Percentiles rank a stretch among this genome's conserved stretches.
These are phyloP conservation scores for Drosophila repleta DNA, from an alignment of 1,140 invertebrate genomes.

Conservation along the genomic window DNA sequence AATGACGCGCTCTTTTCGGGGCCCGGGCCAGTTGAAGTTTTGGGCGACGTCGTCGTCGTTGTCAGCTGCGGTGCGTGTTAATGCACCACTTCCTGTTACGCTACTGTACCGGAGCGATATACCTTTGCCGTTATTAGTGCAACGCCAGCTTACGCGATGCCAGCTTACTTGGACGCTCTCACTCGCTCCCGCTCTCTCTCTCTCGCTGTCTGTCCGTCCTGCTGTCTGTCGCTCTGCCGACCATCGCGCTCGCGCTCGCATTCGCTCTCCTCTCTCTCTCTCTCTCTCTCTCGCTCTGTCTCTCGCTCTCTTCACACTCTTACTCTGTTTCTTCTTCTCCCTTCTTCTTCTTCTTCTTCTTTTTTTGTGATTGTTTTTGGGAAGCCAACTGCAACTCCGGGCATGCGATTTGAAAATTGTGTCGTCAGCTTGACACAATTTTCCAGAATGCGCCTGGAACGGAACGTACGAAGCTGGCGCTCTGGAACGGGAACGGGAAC, in stretches of 20 bases:
- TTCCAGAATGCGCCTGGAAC: conserved; percentile 83
- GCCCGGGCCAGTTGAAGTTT: conserved; percentile 40
- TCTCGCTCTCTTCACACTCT: conserved; percentile 11
- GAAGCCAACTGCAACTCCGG: conserved; percentile 64
- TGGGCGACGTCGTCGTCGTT: conserved; percentile 30
- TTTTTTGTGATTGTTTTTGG: conserved; percentile 27
- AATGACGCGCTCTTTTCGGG: conserved; percentile 47
- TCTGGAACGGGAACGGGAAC: conserved; percentile 42
- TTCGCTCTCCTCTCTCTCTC: background rate
- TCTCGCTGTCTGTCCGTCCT: conserved; percentile 32
- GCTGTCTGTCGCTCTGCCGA: background rate
- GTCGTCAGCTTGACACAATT: conserved; percentile 82
- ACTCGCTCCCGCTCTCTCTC: conserved; percentile 12
- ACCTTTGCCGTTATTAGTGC: conserved; percentile 67
- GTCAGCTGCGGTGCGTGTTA: conserved; percentile 71
- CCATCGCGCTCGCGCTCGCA: conserved; percentile 6
- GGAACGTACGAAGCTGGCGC: conserved; percentile 50
- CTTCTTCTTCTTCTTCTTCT: background rate
- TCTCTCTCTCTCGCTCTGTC: conserved; percentile 10
- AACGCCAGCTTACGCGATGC: conserved; percentile 58
- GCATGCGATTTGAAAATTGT: conserved; percentile 81
- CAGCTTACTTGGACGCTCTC: conserved; percentile 20
- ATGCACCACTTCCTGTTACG: conserved; percentile 83
- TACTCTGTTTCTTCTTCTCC: conserved; percentile 3
- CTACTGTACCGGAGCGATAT: conserved; percentile 68